Evolutionary conservation across 2,888 invertebrate genomes (phyloP), one percentile per base, ranked within the genome.

Genomic region (Magallana nippona): DNA sequence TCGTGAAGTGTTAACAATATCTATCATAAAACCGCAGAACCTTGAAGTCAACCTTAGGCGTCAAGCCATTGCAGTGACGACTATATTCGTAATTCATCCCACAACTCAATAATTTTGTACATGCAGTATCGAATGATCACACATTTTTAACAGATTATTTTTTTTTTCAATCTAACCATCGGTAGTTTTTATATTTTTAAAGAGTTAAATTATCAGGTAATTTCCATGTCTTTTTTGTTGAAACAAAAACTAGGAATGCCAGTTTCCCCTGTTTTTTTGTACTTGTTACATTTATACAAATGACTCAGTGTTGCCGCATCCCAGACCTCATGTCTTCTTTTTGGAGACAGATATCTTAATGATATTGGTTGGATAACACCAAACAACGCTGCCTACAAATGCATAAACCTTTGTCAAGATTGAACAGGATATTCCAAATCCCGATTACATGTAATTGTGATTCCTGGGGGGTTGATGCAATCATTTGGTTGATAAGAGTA

Each of bases 321-420:
- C 71, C 71, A 71, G 71, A 71, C 71, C 15, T 15, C 1, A 2
- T 10, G 71, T 71, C 71, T 22, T 71, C 71, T 15, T 13, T 27
- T 27, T 71, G 27, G 71, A 71, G 71, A 71, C 71, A 71, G 27
- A 32, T 27, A 71, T 71, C 71, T 32, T 27, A 27, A 71, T 71
- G 27, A 71, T 71, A 71, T 32, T 22, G 22, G 71, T 32, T 22
- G 32, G 71, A 27, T 27, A 71, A 27, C 71, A 22, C 10, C 11
- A 71, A 71, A 71, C 71, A 71, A 15, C 71, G 32, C 11, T 15
- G 71, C 22, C 1, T 71, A 15, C 22, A 71, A 27, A 71, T 32
- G 71, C 32, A 27, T 22, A 44, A 44, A 71, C 27, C 32, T 22
- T 27, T 27, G 27, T 71, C 71, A 15, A 15, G 71, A 71, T 71